Conservation (phyloP, 2,888 invertebrate species). For the Elegia similella region DNA sequence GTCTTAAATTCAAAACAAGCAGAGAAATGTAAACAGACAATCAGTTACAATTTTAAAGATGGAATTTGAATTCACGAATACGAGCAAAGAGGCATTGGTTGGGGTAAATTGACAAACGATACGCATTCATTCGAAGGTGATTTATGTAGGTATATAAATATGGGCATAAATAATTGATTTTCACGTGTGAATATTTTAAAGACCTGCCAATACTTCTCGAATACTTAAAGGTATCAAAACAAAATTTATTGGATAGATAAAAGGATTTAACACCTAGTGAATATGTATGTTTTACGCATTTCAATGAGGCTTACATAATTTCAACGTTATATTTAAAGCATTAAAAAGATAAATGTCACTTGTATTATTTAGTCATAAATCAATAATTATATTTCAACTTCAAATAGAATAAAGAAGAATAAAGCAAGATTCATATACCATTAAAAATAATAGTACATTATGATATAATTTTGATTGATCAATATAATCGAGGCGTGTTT, state of each 20-base stretch:
- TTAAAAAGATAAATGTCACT: slow-evolving; percentile 4
- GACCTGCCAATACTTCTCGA: background rate
- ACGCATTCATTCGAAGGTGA: slow-evolving; percentile 40
- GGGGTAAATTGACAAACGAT: slow-evolving; percentile 64
- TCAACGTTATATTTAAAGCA: background rate
- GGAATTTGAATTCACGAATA: slow-evolving; percentile 51
- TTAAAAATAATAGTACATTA: slow-evolving; percentile 35
- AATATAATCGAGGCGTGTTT: too few relatives aligned
- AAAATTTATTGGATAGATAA: background rate
- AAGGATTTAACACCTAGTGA: slow-evolving; percentile 11
- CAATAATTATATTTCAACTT: background rate
- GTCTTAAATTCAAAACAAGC: slow-evolving; percentile 70
- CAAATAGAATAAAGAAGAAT: slow-evolving; percentile 5
- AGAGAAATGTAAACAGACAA: slow-evolving; percentile 77
- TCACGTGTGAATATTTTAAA: background rate
- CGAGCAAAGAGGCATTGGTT: slow-evolving; percentile 34
- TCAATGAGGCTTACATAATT: slow-evolving; percentile 7
- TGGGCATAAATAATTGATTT: slow-evolving; percentile 21
- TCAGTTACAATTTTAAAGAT: slow-evolving; percentile 75
- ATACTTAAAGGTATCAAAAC: background rate
- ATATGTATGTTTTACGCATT: slow-evolving; percentile 5
- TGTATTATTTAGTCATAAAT: background rate
- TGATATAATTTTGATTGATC: too few relatives aligned
- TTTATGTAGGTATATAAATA: slow-evolving; percentile 29
- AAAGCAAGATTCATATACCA: slow-evolving; percentile 26